A percentile compares a stretch with the other conserved stretches of the same genome.
Evolutionary conservation across 2,888 invertebrate species (phyloP).

Genomic region (Oscheius sp.): DNA sequence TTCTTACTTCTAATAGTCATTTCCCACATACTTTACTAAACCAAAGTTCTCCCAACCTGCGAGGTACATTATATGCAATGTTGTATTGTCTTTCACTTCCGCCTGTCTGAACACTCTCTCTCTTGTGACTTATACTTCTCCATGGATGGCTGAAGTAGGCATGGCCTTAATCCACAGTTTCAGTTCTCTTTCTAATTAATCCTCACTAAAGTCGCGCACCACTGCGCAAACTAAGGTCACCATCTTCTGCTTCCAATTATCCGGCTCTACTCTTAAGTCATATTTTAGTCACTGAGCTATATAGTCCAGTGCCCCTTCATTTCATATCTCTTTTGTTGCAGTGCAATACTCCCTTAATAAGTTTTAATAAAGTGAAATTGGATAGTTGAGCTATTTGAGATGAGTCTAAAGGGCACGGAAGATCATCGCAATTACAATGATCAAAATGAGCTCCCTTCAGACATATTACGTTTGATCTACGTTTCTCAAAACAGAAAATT

Average conservation of each 20-base stretch:
- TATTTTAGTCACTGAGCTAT: not conserved
- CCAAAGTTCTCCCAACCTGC: conserved; percentile 1
- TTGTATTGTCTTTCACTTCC: not conserved
- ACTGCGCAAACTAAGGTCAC: conserved; percentile 19
- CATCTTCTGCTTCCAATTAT: conserved; percentile 19
- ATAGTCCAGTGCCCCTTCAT: not conserved
- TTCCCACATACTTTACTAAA: not conserved
- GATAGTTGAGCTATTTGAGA: too few species aligned
- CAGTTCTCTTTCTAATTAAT: conserved; percentile 24
- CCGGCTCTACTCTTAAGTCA: too few species aligned
- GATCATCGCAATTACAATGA: too few species aligned
- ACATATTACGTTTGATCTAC: too few species aligned
- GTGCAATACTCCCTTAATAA: conserved; percentile 12
- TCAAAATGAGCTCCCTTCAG: too few species aligned
- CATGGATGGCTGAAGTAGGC: not conserved
- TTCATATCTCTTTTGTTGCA: not conserved
- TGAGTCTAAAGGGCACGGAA: not conserved
- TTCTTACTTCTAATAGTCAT: conserved; percentile 31
- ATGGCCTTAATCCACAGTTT: conserved; percentile 18
- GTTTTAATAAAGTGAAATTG: too few species aligned
- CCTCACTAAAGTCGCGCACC: conserved; percentile 20
- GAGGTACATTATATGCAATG: not conserved
- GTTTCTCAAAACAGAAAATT: too few species aligned
- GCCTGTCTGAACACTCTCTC: not conserved
- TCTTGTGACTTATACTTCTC: not conserved